Conservation (phyloP, 1,140 invertebrate genomes). For the Octopus bimaculoides region DNA sequence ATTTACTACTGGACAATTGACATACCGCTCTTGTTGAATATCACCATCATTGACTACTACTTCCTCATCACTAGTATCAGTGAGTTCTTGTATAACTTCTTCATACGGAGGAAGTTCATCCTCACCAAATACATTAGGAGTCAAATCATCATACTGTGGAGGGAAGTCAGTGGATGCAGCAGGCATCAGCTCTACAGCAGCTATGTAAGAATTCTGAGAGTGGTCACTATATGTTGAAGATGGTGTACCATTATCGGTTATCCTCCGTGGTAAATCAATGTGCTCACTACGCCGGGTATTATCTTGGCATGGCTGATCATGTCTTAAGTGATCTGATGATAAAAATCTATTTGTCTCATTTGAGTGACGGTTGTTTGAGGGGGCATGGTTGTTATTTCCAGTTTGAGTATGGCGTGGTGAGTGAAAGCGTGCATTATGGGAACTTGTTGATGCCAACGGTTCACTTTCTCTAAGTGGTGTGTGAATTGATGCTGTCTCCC, state of each 20-base stretch:
- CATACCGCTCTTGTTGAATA: not conserved
- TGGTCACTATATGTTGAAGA: not conserved
- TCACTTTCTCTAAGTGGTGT: not conserved
- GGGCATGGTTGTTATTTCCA: not conserved
- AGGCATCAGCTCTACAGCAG: slow-evolving; percentile 8
- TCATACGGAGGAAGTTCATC: slow-evolving; percentile 6
- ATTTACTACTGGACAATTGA: not conserved
- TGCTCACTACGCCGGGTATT: not conserved
- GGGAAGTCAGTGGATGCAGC: not conserved
- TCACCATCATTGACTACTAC: not conserved
- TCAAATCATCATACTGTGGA: slow-evolving; percentile 12
- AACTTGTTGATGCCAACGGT: not conserved
- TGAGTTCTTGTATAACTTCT: slow-evolving; percentile 2
- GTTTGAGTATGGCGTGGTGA: not conserved
- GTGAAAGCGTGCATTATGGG: not conserved
- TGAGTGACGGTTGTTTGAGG: not conserved
- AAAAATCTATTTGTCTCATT: not conserved
- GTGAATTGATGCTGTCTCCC: not conserved
- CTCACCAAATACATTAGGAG: slow-evolving; percentile 5
- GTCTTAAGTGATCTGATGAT: not conserved
- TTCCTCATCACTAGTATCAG: not conserved
- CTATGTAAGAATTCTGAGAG: slow-evolving; percentile 3
- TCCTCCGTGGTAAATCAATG: not conserved
- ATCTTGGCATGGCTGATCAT: not conserved
- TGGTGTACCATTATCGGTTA: not conserved